Conservation (phyloP, 1,140 invertebrate genomes). For the Drosophila aff. region DNA sequence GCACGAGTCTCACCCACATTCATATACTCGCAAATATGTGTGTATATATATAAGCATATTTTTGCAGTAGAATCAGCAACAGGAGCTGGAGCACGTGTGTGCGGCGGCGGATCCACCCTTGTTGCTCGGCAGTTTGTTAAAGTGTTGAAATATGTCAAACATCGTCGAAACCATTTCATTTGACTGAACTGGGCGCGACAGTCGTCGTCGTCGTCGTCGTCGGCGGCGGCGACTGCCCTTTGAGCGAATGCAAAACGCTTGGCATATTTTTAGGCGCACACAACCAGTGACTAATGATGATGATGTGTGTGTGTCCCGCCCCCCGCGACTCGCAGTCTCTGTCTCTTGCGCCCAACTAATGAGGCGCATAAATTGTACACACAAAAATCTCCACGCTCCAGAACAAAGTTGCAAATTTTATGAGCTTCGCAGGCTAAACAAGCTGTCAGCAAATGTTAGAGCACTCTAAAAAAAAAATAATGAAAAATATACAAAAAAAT, state of each 20-base stretch:
- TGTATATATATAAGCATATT: conserved; percentile 31
- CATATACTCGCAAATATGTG: conserved; percentile 3
- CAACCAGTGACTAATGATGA: conserved; percentile 84
- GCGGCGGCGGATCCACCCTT: conserved; percentile 3
- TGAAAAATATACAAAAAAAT: background rate
- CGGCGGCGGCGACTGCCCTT: conserved; percentile 20
- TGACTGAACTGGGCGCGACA: conserved; percentile 53
- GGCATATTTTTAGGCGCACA: conserved; percentile 77
- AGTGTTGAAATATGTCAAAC: conserved; percentile 81
- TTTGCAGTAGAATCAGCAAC: conserved; percentile 29
- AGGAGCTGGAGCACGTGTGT: conserved; percentile 36
- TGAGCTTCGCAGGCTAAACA: conserved; percentile 66
- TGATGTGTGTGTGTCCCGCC: conserved; percentile 45
- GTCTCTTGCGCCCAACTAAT: conserved; percentile 70
- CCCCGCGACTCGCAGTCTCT: conserved; percentile 4
- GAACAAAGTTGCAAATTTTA: conserved; percentile 77
- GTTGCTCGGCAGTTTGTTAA: conserved; percentile 48
- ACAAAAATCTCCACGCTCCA: conserved; percentile 48
- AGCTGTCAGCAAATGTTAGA: conserved; percentile 53
- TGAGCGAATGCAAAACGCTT: conserved; percentile 69
- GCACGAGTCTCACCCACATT: conserved; percentile 21
- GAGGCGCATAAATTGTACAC: conserved; percentile 84
- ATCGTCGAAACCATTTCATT: conserved; percentile 79
- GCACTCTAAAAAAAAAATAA: background rate
- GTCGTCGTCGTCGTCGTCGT: background rate